Percentiles rank a stretch among this genome's conserved stretches.
These are phyloP conservation scores for Eupeodes luniger DNA, from an alignment of 2,888 invertebrate species.

Conservation along the genomic window DNA sequence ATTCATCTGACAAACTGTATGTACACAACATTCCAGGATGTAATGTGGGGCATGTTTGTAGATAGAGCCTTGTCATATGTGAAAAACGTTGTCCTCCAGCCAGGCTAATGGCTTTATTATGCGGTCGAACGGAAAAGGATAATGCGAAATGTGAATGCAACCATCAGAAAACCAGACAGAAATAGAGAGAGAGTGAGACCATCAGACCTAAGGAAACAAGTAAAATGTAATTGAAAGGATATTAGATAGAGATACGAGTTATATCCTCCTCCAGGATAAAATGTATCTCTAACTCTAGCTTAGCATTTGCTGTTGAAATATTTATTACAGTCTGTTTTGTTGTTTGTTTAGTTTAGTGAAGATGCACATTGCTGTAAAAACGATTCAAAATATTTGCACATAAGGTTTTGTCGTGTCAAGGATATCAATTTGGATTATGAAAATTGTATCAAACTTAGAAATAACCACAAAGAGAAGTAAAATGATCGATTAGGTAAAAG, in stretches of 20 bases:
- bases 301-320: slow-evolving; percentile 29
- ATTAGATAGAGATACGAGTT: neutral
- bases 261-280: neutral
- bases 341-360: neutral
- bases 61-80: slow-evolving; percentile 36
- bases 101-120: slow-evolving; percentile 70
- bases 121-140: slow-evolving; percentile 43
- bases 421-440: slow-evolving; percentile 24
- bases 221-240: slow-evolving; percentile 66
- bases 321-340: slow-evolving; percentile 4
- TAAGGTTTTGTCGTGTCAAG: slow-evolving; percentile 8
- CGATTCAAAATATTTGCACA: neutral
- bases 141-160: slow-evolving; percentile 6
- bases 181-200: too few species aligned
- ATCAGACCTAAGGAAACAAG: slow-evolving; percentile 52
- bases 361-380: slow-evolving; percentile 9
- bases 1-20: slow-evolving; percentile 32
- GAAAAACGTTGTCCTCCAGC: slow-evolving; percentile 21
- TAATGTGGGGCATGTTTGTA: slow-evolving; percentile 36
- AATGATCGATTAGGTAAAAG: neutral
- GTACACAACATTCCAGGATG: slow-evolving; percentile 41
- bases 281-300: too few species aligned
- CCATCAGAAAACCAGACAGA: neutral
- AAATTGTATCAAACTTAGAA: neutral
- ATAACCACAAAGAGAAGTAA: neutral